Conservation (phyloP, 2,113 vertebrate species). For the Sisor rabdophorus region DNA sequence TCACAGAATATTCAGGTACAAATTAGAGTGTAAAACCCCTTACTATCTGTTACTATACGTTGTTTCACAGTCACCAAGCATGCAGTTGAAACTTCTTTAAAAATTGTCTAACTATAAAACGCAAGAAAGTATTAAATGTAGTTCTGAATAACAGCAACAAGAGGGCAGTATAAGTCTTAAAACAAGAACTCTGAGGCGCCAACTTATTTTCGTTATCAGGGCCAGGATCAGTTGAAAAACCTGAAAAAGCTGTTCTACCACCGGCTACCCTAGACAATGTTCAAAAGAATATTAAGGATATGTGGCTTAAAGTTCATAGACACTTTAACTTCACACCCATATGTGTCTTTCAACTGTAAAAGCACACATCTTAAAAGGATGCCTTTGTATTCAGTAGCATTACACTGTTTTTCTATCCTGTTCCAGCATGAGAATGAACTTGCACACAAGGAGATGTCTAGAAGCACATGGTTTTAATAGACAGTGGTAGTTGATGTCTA, state of each 20-base stretch:
- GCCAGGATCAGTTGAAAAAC: background rate
- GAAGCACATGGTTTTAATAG: background rate
- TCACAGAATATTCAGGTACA: background rate
- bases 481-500: background rate
- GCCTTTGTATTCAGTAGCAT: background rate
- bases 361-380: background rate
- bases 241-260: background rate
- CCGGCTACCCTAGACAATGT: background rate
- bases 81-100: background rate
- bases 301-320: too few relatives aligned
- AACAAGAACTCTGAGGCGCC: constrained; percentile 6
- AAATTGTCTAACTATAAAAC: too few relatives aligned
- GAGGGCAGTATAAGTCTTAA: constrained; percentile 56
- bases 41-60: background rate
- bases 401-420: background rate
- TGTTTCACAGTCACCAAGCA: background rate
- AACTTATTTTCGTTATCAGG: background rate
- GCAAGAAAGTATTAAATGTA: background rate
- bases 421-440: background rate
- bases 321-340: background rate
- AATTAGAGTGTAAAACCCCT: background rate
- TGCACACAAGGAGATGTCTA: background rate
- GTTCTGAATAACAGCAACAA: constrained; percentile 51
- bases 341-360: background rate
- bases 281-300: background rate